Conservation (phyloP, 2,797 vertebrate genomes). For the Harpagifer antarcticus region DNA sequence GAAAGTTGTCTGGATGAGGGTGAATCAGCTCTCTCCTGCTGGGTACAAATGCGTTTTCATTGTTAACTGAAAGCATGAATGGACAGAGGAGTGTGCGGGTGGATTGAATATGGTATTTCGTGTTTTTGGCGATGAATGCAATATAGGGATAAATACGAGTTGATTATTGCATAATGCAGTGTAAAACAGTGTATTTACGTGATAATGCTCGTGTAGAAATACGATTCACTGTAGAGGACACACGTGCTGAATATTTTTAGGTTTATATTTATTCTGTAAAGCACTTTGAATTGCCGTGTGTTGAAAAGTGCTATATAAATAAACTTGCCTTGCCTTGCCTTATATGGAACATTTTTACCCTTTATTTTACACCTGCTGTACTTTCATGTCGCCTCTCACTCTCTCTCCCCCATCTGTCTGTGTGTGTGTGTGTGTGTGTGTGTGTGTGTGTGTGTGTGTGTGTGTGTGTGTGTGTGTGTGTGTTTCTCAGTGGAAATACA, state of each 20-base stretch:
- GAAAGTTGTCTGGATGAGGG: slow-evolving; percentile 68
- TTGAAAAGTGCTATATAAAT: too few species aligned
- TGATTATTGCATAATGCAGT: background rate
- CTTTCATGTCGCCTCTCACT: background rate
- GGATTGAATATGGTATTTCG: slow-evolving; percentile 10
- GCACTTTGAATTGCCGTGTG: too few species aligned
- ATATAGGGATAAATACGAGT: slow-evolving; percentile 1
- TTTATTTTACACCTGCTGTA: slow-evolving; percentile 31
- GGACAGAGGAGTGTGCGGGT: slow-evolving; percentile 22
- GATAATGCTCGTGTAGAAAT: background rate
- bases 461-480: slow-evolving; percentile 15
- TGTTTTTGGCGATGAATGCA: background rate
- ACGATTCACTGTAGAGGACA: background rate
- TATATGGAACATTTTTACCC: background rate
- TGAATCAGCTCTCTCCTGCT: background rate
- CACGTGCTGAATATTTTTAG: background rate
- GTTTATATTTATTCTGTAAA: too few species aligned
- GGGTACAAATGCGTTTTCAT: background rate
- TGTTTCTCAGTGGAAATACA: slow-evolving; percentile 56
- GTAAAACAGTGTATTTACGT: background rate
- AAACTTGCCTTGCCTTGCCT: too few species aligned
- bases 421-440: slow-evolving; percentile 2
- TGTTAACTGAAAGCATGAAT: background rate
- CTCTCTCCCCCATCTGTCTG: background rate
- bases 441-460: slow-evolving; percentile 13